phyloP scores from a whole-genome alignment of 2,888 invertebrate genomes.

The Sycophila texana region DNA sequence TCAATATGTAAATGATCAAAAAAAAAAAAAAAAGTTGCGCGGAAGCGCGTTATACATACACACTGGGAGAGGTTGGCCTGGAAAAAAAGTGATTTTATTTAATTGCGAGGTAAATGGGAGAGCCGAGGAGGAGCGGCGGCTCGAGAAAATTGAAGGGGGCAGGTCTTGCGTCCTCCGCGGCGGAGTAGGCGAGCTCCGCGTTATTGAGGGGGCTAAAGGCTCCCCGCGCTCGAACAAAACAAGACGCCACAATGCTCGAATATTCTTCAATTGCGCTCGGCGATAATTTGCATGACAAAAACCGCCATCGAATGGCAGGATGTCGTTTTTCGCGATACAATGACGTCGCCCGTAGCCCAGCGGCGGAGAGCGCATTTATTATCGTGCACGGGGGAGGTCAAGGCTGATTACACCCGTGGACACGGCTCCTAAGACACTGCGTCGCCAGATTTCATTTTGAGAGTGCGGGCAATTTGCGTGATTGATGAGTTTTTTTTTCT shows the following conservation, averaged over 20 bases:
- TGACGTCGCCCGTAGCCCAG: neutral
- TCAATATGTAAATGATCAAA: neutral
- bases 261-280: slow-evolving; percentile 55
- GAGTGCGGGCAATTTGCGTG: neutral
- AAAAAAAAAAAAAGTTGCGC: too few relatives aligned
- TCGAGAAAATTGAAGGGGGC: slow-evolving; percentile 11
- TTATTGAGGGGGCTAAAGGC: neutral
- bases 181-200: slow-evolving; percentile 23
- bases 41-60: neutral
- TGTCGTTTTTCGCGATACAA: slow-evolving; percentile 43
- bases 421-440: neutral
- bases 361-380: slow-evolving; percentile 1
- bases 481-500: too few relatives aligned
- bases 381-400: slow-evolving; percentile 55
- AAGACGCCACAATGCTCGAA: slow-evolving; percentile 53
- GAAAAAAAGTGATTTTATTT: too few relatives aligned
- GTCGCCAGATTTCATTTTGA: slow-evolving; percentile 5
- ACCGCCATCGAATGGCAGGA: slow-evolving; percentile 43
- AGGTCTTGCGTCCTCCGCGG: neutral
- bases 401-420: slow-evolving; percentile 47
- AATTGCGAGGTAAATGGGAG: neutral
- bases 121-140: neutral
- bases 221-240: neutral
- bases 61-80: neutral
- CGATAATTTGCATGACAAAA: slow-evolving; percentile 59